A percentile compares a stretch with the other conserved stretches of the same genome.
Evolutionary conservation across 2,888 invertebrate species (phyloP).

Genomic region (Clitarchus hookeri): DNA sequence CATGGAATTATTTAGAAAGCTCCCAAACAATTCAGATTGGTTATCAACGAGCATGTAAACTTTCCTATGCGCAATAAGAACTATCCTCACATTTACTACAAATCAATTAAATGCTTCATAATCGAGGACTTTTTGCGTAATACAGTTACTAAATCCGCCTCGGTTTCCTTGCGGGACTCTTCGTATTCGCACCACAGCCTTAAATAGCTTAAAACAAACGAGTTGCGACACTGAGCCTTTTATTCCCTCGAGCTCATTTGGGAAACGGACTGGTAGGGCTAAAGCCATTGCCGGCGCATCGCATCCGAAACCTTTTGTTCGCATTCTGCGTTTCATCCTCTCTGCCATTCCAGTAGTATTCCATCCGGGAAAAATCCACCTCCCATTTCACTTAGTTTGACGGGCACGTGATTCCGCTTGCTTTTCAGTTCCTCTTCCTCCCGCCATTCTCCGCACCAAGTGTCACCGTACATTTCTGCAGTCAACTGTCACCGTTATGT

Average conservation of each 20-base stretch:
- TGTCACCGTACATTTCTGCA: no score
- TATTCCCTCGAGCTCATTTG: not conserved
- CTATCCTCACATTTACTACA: not conserved
- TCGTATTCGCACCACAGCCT: not conserved
- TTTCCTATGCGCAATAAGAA: no score
- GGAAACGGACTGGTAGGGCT: no score
- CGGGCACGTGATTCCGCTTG: not conserved
- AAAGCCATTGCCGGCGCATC: no score
- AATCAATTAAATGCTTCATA: not conserved
- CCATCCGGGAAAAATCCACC: not conserved
- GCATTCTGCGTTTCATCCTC: no score
- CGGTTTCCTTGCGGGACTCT: not conserved
- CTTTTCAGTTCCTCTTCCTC: not conserved
- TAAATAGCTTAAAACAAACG: not conserved
- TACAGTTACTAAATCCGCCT: not conserved
- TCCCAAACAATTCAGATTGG: no score
- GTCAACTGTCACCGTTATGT: no score
- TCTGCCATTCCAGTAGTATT: not conserved
- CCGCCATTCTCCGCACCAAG: no score
- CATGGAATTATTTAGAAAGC: no score
- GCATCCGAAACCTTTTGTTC: no score
- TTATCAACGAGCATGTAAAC: no score
- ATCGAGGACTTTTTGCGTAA: not conserved
- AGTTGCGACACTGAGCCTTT: not conserved
- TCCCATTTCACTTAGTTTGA: not conserved